phyloP scores from a whole-genome alignment of 2,888 invertebrate genomes.

The Pandemis heparana region DNA sequence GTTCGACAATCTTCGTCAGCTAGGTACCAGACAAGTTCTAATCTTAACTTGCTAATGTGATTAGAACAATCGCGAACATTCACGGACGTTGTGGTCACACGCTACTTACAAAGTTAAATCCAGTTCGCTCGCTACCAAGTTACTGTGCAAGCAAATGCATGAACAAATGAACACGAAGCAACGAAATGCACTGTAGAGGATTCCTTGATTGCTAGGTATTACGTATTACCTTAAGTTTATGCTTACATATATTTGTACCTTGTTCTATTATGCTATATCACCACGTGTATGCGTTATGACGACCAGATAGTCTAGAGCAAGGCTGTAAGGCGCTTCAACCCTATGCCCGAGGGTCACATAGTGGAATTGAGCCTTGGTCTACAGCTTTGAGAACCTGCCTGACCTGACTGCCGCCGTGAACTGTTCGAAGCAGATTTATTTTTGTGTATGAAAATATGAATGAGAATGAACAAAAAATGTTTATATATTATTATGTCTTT shows the following conservation, averaged over 20 bases:
- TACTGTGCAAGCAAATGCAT: conserved; percentile 27
- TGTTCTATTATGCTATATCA: not conserved
- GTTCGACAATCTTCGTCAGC: not conserved
- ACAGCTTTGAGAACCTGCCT: no score
- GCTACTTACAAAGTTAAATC: conserved; percentile 51
- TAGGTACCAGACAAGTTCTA: not conserved
- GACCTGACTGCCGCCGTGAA: no score
- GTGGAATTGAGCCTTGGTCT: no score
- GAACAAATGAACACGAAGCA: conserved; percentile 1
- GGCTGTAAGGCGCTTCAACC: no score
- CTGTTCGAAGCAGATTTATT: no score
- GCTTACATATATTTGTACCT: not conserved
- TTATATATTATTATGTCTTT: no score
- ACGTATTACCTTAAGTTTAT: not conserved
- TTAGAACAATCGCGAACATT: conserved; percentile 62
- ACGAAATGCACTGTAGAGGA: not conserved
- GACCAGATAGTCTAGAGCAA: no score
- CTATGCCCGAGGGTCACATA: no score
- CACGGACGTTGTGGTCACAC: conserved; percentile 54
- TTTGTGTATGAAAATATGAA: no score
- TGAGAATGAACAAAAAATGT: no score
- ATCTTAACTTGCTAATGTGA: conserved; percentile 46
- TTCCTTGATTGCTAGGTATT: not conserved
- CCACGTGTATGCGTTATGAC: no score
- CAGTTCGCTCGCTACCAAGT: conserved; percentile 35